These are phyloP conservation scores for Gasterosteus aculeatus DNA, from an alignment of 2,113 vertebrate species.

Conservation along the genomic window DNA sequence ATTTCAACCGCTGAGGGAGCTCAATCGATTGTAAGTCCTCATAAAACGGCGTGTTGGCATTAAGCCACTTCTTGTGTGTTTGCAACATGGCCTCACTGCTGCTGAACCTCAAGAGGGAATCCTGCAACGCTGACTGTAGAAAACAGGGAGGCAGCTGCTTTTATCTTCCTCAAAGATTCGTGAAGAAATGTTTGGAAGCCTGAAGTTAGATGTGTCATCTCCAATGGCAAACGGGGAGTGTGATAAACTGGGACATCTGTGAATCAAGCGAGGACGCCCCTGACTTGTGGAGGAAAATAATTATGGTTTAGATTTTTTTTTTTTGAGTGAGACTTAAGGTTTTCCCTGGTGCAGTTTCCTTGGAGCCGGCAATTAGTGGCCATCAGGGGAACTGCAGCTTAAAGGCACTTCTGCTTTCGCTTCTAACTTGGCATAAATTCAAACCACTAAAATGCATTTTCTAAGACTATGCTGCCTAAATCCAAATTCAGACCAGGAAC, in stretches of 20 bases:
- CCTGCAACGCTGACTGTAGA: not conserved
- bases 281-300: not conserved
- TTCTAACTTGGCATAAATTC: conserved; percentile 5
- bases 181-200: conserved; percentile 21
- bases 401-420: not conserved
- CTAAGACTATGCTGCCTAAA: not conserved
- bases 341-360: conserved; percentile 8
- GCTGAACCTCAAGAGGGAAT: not conserved
- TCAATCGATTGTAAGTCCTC: conserved; percentile 1
- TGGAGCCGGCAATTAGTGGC: not conserved
- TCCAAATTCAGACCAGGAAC: conserved; percentile 31
- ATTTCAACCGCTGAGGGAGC: not conserved
- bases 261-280: conserved; percentile 1
- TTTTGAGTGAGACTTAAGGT: not conserved
- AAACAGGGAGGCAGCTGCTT: conserved; percentile 2
- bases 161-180: conserved; percentile 8
- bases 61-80: conserved; percentile 4
- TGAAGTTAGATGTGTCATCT: conserved; percentile 9
- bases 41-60: not conserved
- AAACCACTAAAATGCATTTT: not conserved
- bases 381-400: conserved; percentile 1
- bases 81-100: not conserved
- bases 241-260: conserved; percentile 26
- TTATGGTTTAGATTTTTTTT: not conserved
- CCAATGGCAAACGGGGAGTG: not conserved